These are phyloP conservation scores for Benitochromis conjunctus DNA, from an alignment of 2,113 vertebrate species.

Conservation along the genomic window DNA sequence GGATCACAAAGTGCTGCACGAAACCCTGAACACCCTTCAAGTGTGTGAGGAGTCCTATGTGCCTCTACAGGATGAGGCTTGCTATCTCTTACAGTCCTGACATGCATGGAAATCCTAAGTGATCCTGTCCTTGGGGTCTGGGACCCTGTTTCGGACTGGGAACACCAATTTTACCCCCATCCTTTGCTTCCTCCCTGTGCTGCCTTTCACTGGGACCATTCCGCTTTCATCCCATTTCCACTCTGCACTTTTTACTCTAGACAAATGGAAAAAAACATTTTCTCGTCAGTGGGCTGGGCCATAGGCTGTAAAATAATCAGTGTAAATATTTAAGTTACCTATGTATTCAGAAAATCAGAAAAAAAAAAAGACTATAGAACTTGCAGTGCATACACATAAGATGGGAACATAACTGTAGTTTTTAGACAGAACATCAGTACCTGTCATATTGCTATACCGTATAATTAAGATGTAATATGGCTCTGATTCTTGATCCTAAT, in stretches of 20 bases:
- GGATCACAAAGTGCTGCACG: background rate
- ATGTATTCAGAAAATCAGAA: slow-evolving; percentile 37
- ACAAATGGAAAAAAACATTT: slow-evolving; percentile 33
- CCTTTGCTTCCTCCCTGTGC: background rate
- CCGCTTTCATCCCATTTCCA: slow-evolving; percentile 7
- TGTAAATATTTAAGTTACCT: slow-evolving; percentile 80
- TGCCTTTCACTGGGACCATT: background rate
- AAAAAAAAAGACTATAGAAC: slow-evolving; percentile 3
- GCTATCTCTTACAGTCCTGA: background rate
- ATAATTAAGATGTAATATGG: slow-evolving; percentile 54
- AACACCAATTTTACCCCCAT: background rate
- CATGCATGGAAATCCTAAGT: background rate
- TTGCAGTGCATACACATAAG: slow-evolving; percentile 41
- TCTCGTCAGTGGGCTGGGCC: slow-evolving; percentile 60
- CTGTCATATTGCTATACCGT: slow-evolving; percentile 56
- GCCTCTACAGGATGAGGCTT: background rate
- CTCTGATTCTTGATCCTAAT: slow-evolving; percentile 59
- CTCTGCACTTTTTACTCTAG: slow-evolving; percentile 36
- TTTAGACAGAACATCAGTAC: slow-evolving; percentile 55
- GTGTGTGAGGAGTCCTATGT: background rate
- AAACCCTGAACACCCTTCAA: background rate
- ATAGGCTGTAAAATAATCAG: slow-evolving; percentile 70
- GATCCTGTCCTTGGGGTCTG: background rate
- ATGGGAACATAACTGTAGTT: slow-evolving; percentile 50
- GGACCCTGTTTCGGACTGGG: background rate